phyloP scores from a whole-genome alignment of 2,797 vertebrate genomes.

The Zenarchopterus dispar region DNA sequence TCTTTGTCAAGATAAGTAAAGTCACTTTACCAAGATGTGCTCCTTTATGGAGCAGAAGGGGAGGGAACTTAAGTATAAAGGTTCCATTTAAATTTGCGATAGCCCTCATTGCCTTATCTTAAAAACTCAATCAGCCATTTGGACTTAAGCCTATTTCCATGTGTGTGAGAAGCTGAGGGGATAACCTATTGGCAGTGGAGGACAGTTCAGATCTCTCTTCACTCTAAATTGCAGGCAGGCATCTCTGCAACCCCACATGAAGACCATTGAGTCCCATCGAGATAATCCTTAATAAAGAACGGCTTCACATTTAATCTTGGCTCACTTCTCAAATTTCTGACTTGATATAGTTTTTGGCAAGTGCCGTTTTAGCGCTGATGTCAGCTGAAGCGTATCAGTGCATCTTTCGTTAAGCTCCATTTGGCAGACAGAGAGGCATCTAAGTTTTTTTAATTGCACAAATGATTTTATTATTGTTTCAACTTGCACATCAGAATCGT shows the following conservation, averaged over 20 bases:
- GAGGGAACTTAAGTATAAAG: constrained; percentile 24
- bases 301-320: constrained; percentile 85
- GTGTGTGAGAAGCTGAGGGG: constrained; percentile 75
- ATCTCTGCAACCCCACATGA: constrained; percentile 77
- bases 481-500: constrained; percentile 12
- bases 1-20: constrained; percentile 67
- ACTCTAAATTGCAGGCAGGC: constrained; percentile 82
- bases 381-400: constrained; percentile 74
- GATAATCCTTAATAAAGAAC: constrained; percentile 88
- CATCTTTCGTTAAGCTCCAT: constrained; percentile 78
- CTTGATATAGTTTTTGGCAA: constrained; percentile 85
- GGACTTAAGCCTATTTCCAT: constrained; percentile 69
- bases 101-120: constrained; percentile 56
- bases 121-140: constrained; percentile 55
- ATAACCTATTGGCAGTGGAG: constrained; percentile 76
- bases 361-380: constrained; percentile 78
- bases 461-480: constrained; percentile 33
- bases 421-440: constrained; percentile 50
- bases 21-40: constrained; percentile 44
- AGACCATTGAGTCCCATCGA: constrained; percentile 80
- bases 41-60: constrained; percentile 25
- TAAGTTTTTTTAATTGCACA: constrained; percentile 35
- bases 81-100: constrained; percentile 49
- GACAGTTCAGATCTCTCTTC: constrained; percentile 78
- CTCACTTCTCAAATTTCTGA: constrained; percentile 81